Evolutionary conservation across 2,888 invertebrate genomes (phyloP), one percentile per base, ranked within the genome.

Genomic region (Cephus nigrinus): DNA sequence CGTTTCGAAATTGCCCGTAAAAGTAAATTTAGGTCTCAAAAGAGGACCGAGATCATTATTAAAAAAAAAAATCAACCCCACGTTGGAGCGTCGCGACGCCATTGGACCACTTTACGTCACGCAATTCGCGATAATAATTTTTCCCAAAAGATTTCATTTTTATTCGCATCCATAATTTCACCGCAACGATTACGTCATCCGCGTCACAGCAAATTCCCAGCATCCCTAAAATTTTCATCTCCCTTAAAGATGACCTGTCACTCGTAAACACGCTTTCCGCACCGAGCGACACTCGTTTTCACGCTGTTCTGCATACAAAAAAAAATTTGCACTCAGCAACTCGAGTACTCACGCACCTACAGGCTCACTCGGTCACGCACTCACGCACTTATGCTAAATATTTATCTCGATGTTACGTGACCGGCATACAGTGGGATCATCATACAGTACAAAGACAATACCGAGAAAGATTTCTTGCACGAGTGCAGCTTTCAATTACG

Each of bases 331-430:
- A 55, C 55, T 55, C 55, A 23, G 9, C 55, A 2, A 55, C 55
- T 23, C 55, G 0, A 55, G 55, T 55, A 69, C 73, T 40, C 74
- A 30, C 72, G 31, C 76, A 75, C 36, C 74, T 76, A 33, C 69
- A 69, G n/a, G 75, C 76, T 55, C 69, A 68, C 69, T 75, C 75
- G 36, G 69, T 71, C 68, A 68, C 76, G 74, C 75, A 55, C 40
- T 55, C 68, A 68, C 76, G 74, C 75, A 55, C 55, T 55, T 55
- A 55, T 55, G 55, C 55, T 55, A 55, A 55, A 55, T 55, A 55
- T 55, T 55, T 55, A 55, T 55, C 55, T 55, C 55, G 2, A 55
- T 55, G 55, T 55, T 55, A 55, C 55, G 55, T 55, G 55, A 55
- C 55, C 23, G 55, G 55, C 23, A 55, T 55, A 55, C 55, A 23